A percentile compares a stretch with the other conserved stretches of the same genome.
phyloP scores from a whole-genome alignment of 2,888 invertebrate genomes.

The Drosophila putrida region DNA sequence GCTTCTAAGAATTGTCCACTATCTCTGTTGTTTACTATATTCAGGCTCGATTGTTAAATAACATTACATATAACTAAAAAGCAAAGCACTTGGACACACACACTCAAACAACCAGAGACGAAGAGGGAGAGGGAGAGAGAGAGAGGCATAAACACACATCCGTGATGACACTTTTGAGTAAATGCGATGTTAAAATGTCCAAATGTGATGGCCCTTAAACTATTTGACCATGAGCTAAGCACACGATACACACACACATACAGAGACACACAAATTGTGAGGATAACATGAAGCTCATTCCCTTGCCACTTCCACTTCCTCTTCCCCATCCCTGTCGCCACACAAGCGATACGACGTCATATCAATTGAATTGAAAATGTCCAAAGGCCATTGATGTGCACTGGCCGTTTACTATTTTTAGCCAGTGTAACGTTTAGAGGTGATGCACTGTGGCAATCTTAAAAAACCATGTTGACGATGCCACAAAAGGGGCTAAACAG shows the following conservation, averaged over 20 bases:
- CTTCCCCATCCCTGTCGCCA: background rate
- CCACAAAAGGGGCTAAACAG: slow-evolving; percentile 35
- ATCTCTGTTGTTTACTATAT: too few species aligned
- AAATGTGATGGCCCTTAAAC: slow-evolving; percentile 52
- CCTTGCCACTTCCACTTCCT: too few species aligned
- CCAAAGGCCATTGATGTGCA: slow-evolving; percentile 18
- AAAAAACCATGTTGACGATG: slow-evolving; percentile 34
- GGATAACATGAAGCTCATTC: slow-evolving; percentile 1
- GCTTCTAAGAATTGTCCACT: too few species aligned
- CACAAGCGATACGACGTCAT: background rate
- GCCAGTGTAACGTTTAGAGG: slow-evolving; percentile 32
- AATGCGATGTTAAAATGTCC: slow-evolving; percentile 51
- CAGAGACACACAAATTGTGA: slow-evolving; percentile 1
- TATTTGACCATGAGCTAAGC: slow-evolving; percentile 63
- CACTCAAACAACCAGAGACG: too few species aligned
- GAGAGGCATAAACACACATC: background rate
- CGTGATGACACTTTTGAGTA: slow-evolving; percentile 48
- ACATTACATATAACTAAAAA: too few species aligned
- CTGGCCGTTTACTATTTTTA: slow-evolving; percentile 57
- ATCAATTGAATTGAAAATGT: slow-evolving; percentile 52
- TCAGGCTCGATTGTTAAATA: too few species aligned
- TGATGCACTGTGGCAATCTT: slow-evolving; percentile 35
- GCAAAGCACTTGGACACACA: too few species aligned
- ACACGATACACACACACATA: slow-evolving; percentile 6
- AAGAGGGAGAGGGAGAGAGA: too few species aligned